Evolutionary conservation across 2,888 invertebrate species (phyloP), one percentile per base, ranked within the genome.

Genomic region (Megalurothrips usitatus): DNA sequence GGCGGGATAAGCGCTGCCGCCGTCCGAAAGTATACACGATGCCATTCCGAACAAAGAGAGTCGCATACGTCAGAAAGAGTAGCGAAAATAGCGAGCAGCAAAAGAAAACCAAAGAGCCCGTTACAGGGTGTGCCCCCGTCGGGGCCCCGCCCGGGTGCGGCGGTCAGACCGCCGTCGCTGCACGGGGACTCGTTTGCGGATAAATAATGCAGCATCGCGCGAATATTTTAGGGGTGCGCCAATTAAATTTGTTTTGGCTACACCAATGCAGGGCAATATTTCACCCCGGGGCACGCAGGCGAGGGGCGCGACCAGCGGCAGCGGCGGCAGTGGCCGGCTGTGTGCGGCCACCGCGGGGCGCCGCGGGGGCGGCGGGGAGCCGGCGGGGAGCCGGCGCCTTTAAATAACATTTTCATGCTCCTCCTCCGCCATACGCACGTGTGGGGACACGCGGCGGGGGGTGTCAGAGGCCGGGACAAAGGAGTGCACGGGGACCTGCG

Each of bases 171-270:
- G 58, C 58, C 52, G 19, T 10, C 52, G 52, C 52, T 19, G 19
- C 52, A 52, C 52, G 3, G 14, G 14, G 52, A 17, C 19, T 1
- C 52, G 52, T 19, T 19, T 52, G 68, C 68, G 58, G 23, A 12
- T 75, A 26, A 75, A 75, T 75, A 23, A 75, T 75, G 68, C 11
- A 75, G 12, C 68, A 26, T 26, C 9, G 23, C 68, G 26, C 68
- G 26, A 75, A 75, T 75, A 75, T 75, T 75, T 75, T 12, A 75
- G 68, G 68, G 26, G 26, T 26, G 68, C 26, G 68, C 68, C 68
- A 75, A 75, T 75, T 75, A 75, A 75, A 75, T 75, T 75, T 75
- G 68, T 75, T 75, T 75, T 75, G 68, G 68, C 68, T 75, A 23
- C 68, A 75, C 68, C 68, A 75, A 75, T 75, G 68, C 68, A 75